Evolutionary conservation across 2,113 vertebrate genomes (phyloP), one percentile per base, ranked within the genome.

Genomic region (Heterotis niloticus): DNA sequence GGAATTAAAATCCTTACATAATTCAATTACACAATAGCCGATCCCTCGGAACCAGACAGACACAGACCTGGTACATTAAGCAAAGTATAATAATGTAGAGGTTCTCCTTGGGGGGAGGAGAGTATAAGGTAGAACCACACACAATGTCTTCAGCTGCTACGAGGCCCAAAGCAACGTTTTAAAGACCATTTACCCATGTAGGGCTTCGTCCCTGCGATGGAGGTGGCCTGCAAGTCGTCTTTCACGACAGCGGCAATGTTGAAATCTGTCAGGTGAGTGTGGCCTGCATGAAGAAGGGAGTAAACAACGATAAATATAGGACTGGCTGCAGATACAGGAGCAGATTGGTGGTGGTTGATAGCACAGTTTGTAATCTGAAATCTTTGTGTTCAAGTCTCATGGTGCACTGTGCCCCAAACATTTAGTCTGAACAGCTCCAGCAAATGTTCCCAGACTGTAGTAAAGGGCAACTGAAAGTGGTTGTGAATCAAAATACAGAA

Each of bases 221-320:
- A 96, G 26, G 94, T 96, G 74, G 96, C 92, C 26, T 89, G 91
- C 1, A 88, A 88, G 81, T 98, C 97, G 0, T 94, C 91, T 10
- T 94, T 96, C 67, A 99, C 91, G 68, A 91, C 86, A 0, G 96
- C 93, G 18, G 98, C 98, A 0, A 99, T 98, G 81, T 99, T 99
- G 91, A 99, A 99, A 83, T 99, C 98, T 0, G 98, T 98, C 81
- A 99, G 90, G 83, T 99, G 98, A 82, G 93, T 94, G 0, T 99
- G 97, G 1, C 98, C 98, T 99, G 83, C 10, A 34, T 79, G 75
- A 85, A 73, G 28, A 88, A 77, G 14, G 13, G 28, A 34, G 82
- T 57, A 70, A 23, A 76, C 34, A 44, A 44, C 2, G 34, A 44
- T 44, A 44, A 44, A 44, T 7, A 4, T 44, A 4, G 34, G 34